These are phyloP conservation scores for Pantelozetes paolii DNA, from an alignment of 2,888 invertebrate species.

Conservation along the genomic window DNA sequence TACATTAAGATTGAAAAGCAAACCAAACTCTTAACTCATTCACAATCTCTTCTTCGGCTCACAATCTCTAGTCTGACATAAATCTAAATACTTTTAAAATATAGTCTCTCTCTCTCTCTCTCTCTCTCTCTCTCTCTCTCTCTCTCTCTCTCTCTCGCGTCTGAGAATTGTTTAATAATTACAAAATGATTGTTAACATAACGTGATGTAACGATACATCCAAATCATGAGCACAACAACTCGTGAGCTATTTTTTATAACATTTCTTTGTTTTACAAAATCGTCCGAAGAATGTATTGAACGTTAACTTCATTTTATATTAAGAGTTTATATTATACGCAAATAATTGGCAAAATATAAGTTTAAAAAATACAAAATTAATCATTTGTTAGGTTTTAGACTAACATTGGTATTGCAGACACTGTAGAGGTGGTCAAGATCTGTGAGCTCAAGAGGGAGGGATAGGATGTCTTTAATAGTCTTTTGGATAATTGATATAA, in stretches of 20 bases:
- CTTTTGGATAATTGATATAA: too few relatives aligned
- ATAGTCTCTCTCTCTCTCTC: too few relatives aligned
- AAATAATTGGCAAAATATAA: background rate
- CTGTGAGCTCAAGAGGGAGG: too few relatives aligned
- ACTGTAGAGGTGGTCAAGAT: too few relatives aligned
- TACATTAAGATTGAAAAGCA: too few relatives aligned
- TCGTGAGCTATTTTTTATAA: constrained; percentile 24
- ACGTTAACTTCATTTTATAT: background rate
- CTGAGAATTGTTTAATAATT: background rate
- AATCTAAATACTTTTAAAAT: background rate
- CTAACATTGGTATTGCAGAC: too few relatives aligned
- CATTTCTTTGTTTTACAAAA: background rate
- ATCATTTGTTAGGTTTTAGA: too few relatives aligned
- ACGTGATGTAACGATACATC: constrained; percentile 13
- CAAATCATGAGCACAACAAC: constrained; percentile 12
- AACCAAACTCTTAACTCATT: too few relatives aligned
- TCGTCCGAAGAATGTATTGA: background rate
- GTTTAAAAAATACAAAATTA: background rate
- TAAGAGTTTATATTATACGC: background rate
- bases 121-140: too few relatives aligned
- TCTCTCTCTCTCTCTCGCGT: too few relatives aligned
- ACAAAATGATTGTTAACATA: constrained; percentile 10
- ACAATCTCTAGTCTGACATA: constrained; percentile 6
- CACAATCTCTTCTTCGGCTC: background rate
- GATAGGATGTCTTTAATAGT: too few relatives aligned